phyloP scores from a whole-genome alignment of 35 echinoderm and acorn worm species.

The Antedon bifida region DNA sequence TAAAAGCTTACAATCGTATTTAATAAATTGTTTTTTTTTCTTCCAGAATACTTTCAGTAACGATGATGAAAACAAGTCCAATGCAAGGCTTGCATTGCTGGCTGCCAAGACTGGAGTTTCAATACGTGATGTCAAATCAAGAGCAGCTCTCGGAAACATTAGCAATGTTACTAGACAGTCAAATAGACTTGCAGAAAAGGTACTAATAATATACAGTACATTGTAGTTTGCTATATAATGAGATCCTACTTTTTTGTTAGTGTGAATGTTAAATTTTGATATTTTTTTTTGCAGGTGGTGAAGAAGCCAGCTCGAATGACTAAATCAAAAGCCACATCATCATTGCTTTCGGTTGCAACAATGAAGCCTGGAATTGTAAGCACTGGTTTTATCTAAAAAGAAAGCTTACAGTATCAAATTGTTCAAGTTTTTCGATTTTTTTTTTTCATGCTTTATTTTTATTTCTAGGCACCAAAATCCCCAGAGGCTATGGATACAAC shows the following conservation, averaged over 20 bases:
- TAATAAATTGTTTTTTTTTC: not conserved
- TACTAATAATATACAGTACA: slow-evolving; percentile 53
- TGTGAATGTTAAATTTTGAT: not conserved
- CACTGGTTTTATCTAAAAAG: slow-evolving; percentile 3
- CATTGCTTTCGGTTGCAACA: slow-evolving; percentile 25
- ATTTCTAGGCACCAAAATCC: slow-evolving; percentile 17
- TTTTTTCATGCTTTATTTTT: not conserved
- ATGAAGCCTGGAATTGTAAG: too few species aligned
- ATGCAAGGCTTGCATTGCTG: not conserved
- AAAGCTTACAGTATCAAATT: not conserved
- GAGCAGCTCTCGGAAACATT: slow-evolving; percentile 66
- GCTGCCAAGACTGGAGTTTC: not conserved
- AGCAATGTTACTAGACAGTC: slow-evolving; percentile 42
- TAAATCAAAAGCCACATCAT: slow-evolving; percentile 70
- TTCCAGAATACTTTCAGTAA: not conserved
- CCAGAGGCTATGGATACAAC: slow-evolving; percentile 60
- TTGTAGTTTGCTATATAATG: not conserved
- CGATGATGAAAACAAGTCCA: not conserved
- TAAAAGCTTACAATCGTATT: too few species aligned
- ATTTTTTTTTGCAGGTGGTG: slow-evolving; percentile 18
- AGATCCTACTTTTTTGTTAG: not conserved
- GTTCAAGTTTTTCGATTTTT: not conserved
- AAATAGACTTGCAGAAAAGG: not conserved
- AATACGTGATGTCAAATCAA: not conserved
- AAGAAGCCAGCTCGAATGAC: slow-evolving; percentile 51